Percentiles rank a stretch among this genome's conserved stretches.
phyloP scores from a whole-genome alignment of 2,888 invertebrate species.

The Philaethria dido region DNA sequence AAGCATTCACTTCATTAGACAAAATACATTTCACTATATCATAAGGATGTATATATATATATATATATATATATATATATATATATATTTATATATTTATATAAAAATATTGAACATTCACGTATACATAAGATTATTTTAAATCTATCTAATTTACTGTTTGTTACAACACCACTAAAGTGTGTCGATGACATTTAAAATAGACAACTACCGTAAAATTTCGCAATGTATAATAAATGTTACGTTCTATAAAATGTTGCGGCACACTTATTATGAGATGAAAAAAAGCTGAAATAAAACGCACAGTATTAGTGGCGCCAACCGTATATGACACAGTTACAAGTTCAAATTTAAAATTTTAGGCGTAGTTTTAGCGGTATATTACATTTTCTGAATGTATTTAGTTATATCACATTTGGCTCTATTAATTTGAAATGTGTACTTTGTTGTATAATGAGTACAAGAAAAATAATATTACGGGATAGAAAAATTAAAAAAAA shows the following conservation, averaged over 20 bases:
- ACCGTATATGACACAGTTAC: conserved; percentile 7
- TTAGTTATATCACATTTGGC: too few relatives aligned
- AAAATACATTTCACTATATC: too few relatives aligned
- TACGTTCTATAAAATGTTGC: conserved; percentile 59
- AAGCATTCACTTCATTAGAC: too few relatives aligned
- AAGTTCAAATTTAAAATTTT: conserved; percentile 11
- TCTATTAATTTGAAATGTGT: too few relatives aligned
- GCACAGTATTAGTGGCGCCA: conserved; percentile 39
- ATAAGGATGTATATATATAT: too few relatives aligned
- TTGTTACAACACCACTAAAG: conserved; percentile 4
- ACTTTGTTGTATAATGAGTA: too few relatives aligned
- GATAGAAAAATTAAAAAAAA: too few relatives aligned
- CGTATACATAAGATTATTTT: background rate
- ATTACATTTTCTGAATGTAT: background rate
- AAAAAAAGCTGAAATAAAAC: conserved; percentile 59
- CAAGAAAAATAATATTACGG: too few relatives aligned
- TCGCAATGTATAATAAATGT: conserved; percentile 53
- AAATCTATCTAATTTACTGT: background rate
- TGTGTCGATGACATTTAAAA: conserved; percentile 6
- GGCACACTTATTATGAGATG: conserved; percentile 68
- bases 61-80: too few relatives aligned
- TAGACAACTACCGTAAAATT: conserved; percentile 41
- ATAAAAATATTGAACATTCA: background rate
- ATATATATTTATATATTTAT: too few relatives aligned
- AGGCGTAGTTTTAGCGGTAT: background rate